Evolutionary conservation across 2,113 vertebrate species (phyloP).

Genomic region (Catharus minimus): DNA sequence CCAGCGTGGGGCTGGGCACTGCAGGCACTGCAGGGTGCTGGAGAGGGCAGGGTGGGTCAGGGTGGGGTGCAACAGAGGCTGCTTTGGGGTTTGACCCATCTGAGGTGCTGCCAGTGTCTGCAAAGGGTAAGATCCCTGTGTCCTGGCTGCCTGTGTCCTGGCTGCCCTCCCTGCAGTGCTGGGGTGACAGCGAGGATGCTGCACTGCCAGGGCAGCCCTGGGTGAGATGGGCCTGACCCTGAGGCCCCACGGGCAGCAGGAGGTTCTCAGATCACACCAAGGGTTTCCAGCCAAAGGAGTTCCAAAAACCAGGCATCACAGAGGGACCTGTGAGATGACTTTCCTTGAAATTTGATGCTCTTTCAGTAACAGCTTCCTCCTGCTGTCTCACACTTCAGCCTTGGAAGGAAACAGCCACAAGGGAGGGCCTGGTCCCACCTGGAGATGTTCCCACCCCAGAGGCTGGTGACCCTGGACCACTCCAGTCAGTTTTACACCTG

Average conservation of each 20-base stretch:
- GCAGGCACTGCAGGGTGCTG: background rate
- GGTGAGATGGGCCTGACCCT: background rate
- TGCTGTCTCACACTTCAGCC: background rate
- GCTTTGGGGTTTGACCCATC: background rate
- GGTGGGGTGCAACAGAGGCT: background rate
- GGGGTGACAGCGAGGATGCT: accelerated
- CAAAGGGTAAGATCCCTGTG: background rate
- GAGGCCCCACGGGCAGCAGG: background rate
- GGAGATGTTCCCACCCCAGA: background rate
- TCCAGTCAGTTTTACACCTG: background rate
- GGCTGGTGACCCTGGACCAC: background rate
- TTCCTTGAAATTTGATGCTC: background rate
- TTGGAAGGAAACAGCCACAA: background rate
- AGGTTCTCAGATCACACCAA: background rate
- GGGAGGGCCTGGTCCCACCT: accelerated
- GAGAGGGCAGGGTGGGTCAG: background rate
- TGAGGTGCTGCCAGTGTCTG: background rate
- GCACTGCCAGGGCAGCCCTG: accelerated
- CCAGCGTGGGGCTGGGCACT: accelerated
- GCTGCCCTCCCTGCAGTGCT: background rate
- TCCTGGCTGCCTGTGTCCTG: too few relatives aligned
- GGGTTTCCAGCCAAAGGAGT: background rate
- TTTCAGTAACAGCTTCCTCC: background rate
- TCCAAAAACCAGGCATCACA: background rate
- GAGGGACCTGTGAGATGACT: background rate